Conservation (phyloP, 2,113 vertebrate genomes). For the Dunckerocampus dactyliophorus region DNA sequence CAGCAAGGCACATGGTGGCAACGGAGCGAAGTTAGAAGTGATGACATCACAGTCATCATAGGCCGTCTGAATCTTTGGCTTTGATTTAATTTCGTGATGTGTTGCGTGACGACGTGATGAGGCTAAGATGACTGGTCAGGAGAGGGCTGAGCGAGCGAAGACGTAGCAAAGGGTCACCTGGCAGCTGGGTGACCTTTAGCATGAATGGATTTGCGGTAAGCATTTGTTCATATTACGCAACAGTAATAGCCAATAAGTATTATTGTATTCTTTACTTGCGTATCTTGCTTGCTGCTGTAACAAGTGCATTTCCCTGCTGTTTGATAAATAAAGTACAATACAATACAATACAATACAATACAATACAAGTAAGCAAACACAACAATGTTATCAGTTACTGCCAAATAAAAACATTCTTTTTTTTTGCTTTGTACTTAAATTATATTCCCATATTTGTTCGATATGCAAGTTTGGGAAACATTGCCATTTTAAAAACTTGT, state of each 20-base stretch:
- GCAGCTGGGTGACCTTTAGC: constrained; percentile 21
- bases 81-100: constrained; percentile 9
- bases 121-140: constrained; percentile 42
- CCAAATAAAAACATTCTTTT: neutral
- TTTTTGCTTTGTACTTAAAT: neutral
- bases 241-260: constrained; percentile 57
- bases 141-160: constrained; percentile 7
- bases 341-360: too few species aligned
- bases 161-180: constrained; percentile 14
- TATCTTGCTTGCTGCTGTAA: too few species aligned
- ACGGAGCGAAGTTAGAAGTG: neutral
- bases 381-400: neutral
- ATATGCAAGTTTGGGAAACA: too few species aligned
- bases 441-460: too few species aligned
- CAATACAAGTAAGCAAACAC: too few species aligned
- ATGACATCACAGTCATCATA: neutral
- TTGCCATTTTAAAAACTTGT: too few species aligned
- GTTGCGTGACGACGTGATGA: constrained; percentile 11
- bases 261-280: too few species aligned
- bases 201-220: constrained; percentile 36
- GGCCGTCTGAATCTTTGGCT: constrained; percentile 7
- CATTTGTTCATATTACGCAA: constrained; percentile 22
- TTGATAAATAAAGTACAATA: too few species aligned
- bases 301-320: too few species aligned
- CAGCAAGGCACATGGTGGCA: neutral